Base-by-base conservation (phyloP, 2,888 invertebrate species). In the Endotricha flammealis region DNA sequence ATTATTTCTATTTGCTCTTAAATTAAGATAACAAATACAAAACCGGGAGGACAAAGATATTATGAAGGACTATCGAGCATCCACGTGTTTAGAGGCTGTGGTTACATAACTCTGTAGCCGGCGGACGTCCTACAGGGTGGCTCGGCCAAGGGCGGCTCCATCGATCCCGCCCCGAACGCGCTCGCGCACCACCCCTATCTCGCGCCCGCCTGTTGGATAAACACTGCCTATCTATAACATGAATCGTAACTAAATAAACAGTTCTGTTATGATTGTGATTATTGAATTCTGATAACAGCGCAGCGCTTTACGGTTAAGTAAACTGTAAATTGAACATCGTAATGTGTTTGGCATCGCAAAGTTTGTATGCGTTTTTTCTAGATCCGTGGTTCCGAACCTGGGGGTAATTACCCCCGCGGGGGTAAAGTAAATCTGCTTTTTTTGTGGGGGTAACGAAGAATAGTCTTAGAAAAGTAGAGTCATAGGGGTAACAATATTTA, bases 101-200 rank as follows among this genome's bases (percentile, higher is more conserved):
- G 61, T 83, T 83, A 77, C 61, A 58, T 77, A 82, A 85, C 46
- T 60, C 63, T 73, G 73, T 74, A 74, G 68, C 62, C 44, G 34
- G 38, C 60, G 57, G 72, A 72, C 74, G 73, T 69, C 68, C 59
- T 53, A 42, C 53, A 3, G 71, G 67, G 66, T 52, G 65, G 72
- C 61, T 68, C 65, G 81, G 76, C 82, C 85, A 83, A 83, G 85
- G 83, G 76, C 82, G 74, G 57, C 65, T 61, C 58, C 64, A 82
- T 80, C 68, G 83, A 71, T 71, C 67, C 44, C 39, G 48, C 42
- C 48, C 41, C 41, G 38, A 34, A 55, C 55, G 58, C 65, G 61
- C 70, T 53, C 57, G 64, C 70, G 65, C 65, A 59, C 52, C 49
- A 25, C 38, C 37, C 32, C 48, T 37, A 41, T 39, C 44, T 42